Evolutionary conservation across 2,888 invertebrate genomes (phyloP).

Genomic region (Vanessa cardui): DNA sequence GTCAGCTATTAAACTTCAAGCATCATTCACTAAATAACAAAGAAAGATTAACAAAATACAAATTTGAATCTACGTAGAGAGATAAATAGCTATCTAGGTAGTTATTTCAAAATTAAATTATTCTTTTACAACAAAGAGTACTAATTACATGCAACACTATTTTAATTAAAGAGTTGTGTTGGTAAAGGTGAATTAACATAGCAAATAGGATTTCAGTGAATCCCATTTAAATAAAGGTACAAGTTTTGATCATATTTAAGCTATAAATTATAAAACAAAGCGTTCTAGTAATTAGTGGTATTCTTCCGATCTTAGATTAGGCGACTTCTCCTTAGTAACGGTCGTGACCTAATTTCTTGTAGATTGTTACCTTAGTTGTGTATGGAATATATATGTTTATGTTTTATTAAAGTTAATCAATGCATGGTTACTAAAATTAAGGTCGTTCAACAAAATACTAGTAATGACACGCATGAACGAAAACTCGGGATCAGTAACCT

Average conservation of each 20-base stretch:
- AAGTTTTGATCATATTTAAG: background rate
- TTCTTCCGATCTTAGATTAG: conserved; percentile 1
- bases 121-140: no score
- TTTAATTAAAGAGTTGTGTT: conserved; percentile 1
- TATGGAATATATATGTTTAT: background rate
- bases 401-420: no score
- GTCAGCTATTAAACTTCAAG: no score
- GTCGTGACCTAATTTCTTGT: background rate
- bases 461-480: no score
- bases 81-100: no score
- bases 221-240: background rate
- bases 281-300: conserved; percentile 3
- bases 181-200: background rate
- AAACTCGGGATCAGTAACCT: no score
- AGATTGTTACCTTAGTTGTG: background rate
- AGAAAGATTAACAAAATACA: no score
- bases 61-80: no score
- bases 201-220: background rate
- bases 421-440: no score
- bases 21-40: no score
- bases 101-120: no score
- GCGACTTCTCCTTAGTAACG: background rate
- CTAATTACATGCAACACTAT: background rate
- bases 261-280: conserved; percentile 7
- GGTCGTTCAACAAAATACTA: no score